Evolutionary conservation across 2,797 vertebrate species (phyloP), one percentile per base, ranked within the genome.

Genomic region (Meda fulgida): DNA sequence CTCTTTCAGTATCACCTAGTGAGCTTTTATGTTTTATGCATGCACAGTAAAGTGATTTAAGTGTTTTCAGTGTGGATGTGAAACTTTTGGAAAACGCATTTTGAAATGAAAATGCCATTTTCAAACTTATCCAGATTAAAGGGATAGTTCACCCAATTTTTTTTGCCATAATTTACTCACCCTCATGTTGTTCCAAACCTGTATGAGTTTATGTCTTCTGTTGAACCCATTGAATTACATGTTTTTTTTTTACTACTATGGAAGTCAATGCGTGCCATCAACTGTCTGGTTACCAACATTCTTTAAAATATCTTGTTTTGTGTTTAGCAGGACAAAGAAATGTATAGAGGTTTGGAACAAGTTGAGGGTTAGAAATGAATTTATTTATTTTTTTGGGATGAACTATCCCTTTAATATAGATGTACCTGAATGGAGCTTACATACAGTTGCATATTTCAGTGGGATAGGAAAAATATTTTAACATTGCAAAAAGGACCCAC

Each of bases 131-230:
- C 58, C n/a, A 60, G 58, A 60, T 14, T 29, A 60, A 60, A 48
- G 46, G 14, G 14, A 48, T 48, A 5, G 14, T 16, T 48, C 14
- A 48, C 46, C 46, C 46, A 5, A 5, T 0, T 14, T 0, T 0
- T 14, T 0, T 46, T 14, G 13, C 16, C 46, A 43, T 43, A 0
- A 48, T 48, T 48, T 48, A 48, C 46, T 48, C 46, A 48, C 46
- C 46, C 14, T 46, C 43, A 46, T 46, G 43, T 46, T 46, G 43
- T 46, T 46, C 43, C 13, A 46, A 46, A 1, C 4, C 43, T 46
- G 43, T 43, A 46, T 46, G 40, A 40, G 40, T 40, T 40, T 40
- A 38, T 38, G 9, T 40, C 40, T 40, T 40, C 40, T 40, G 40
- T 40, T 40, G 38, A 40, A 40, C 38, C 38, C 38, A 40, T 40